These are phyloP conservation scores for Microtus pennsylvanicus DNA, from an alignment of 2,113 vertebrate genomes.

Conservation along the genomic window DNA sequence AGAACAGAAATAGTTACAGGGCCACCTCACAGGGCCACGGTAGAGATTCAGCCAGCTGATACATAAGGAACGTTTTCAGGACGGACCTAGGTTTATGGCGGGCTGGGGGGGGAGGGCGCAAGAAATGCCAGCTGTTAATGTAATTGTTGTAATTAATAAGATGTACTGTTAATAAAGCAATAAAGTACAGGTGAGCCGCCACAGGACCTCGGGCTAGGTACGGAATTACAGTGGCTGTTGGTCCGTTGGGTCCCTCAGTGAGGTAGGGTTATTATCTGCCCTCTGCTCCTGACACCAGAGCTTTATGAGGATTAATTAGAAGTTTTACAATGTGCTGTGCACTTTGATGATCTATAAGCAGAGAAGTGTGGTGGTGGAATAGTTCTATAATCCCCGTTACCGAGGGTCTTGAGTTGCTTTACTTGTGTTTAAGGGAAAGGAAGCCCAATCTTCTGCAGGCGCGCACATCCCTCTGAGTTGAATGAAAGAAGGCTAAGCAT, in stretches of 20 bases:
- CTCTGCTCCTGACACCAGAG: conserved; percentile 59
- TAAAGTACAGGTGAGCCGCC: conserved; percentile 57
- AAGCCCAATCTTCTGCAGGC: conserved; percentile 33
- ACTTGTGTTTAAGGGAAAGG: conserved; percentile 15
- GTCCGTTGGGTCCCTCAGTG: background rate
- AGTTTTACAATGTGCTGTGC: conserved; percentile 65
- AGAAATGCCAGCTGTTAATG: conserved; percentile 45
- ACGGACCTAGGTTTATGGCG: background rate
- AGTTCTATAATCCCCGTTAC: conserved; percentile 61
- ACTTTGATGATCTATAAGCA: conserved; percentile 77
- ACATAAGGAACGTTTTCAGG: conserved; percentile 12
- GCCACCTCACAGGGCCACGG: background rate
- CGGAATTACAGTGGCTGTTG: background rate
- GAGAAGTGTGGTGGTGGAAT: conserved; percentile 47
- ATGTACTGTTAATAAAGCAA: conserved; percentile 67
- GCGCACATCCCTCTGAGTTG: background rate
- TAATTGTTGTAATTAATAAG: conserved; percentile 74
- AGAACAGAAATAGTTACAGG: background rate
- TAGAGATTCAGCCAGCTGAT: background rate
- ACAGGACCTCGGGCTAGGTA: background rate
- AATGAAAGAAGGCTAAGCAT: background rate
- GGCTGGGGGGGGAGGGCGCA: background rate
- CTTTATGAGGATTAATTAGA: conserved; percentile 72
- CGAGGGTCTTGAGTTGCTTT: conserved; percentile 65
- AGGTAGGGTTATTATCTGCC: conserved; percentile 66